phyloP scores from a whole-genome alignment of 2,888 invertebrate species.

The Rhamphomyia laevipes region DNA sequence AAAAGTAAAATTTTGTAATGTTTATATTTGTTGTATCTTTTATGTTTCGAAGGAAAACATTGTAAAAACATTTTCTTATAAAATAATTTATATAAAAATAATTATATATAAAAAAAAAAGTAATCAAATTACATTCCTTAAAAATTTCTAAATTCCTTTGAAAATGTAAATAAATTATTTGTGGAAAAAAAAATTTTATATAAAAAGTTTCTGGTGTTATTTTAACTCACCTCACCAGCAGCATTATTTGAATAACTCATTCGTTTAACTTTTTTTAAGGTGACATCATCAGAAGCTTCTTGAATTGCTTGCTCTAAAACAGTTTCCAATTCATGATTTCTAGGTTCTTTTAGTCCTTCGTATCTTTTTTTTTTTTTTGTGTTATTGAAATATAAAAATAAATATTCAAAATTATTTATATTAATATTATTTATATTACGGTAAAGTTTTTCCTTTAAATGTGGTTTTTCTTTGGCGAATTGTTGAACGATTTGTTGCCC shows the following conservation, averaged over 20 bases:
- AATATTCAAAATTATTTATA: no score
- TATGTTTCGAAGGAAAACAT: neutral
- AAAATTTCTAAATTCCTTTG: neutral
- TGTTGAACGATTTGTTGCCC: slow-evolving; percentile 53
- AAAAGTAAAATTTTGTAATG: neutral
- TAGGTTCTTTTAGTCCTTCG: slow-evolving; percentile 28
- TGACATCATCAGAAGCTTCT: slow-evolving; percentile 55
- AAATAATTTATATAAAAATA: no score
- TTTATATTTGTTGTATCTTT: neutral
- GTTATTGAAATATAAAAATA: no score
- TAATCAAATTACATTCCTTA: neutral
- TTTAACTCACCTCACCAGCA: slow-evolving; percentile 47
- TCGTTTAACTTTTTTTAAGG: slow-evolving; percentile 57
- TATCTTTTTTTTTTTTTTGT: slow-evolving; percentile 20
- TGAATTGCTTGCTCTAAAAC: slow-evolving; percentile 53
- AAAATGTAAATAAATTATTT: neutral
- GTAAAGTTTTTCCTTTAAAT: slow-evolving; percentile 20
- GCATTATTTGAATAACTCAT: slow-evolving; percentile 60
- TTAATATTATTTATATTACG: no score
- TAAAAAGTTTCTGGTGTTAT: no score
- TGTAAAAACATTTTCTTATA: neutral
- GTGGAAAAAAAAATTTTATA: neutral
- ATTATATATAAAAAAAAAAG: no score
- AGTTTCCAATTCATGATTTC: slow-evolving; percentile 42
- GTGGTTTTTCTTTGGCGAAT: slow-evolving; percentile 26